These are phyloP conservation scores for Magallana gigas DNA, from an alignment of 1,140 invertebrate genomes.

Conservation along the genomic window DNA sequence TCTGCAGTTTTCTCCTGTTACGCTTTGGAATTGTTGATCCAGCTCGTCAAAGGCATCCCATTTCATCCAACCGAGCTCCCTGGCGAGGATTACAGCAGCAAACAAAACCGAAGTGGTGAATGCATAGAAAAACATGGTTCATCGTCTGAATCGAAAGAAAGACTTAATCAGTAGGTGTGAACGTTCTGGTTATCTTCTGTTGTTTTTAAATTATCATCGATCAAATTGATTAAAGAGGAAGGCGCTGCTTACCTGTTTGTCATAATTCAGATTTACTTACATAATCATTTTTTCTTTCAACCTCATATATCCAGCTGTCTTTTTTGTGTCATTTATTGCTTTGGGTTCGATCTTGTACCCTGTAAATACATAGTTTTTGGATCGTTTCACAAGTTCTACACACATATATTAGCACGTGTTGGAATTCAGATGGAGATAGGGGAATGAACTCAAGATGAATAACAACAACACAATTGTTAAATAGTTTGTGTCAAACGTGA, in stretches of 20 bases:
- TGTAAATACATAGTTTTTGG: too few species aligned
- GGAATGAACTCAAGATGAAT: too few species aligned
- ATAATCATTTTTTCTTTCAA: not conserved
- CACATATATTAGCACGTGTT: too few species aligned
- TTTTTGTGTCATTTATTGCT: not conserved
- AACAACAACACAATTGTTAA: too few species aligned
- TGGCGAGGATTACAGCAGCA: conserved; percentile 9
- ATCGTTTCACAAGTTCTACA: too few species aligned
- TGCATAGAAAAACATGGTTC: not conserved
- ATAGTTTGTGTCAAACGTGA: too few species aligned
- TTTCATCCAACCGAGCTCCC: conserved; percentile 21
- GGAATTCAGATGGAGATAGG: too few species aligned
- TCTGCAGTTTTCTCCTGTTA: conserved; percentile 4
- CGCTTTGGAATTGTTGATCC: not conserved
- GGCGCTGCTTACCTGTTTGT: not conserved
- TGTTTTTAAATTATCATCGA: not conserved
- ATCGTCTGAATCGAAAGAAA: not conserved
- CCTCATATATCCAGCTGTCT: not conserved
- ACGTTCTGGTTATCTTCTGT: not conserved
- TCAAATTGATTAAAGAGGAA: not conserved
- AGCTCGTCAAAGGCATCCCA: conserved; percentile 32
- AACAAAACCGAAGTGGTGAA: not conserved
- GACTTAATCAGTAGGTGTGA: not conserved
- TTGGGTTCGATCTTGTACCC: not conserved
- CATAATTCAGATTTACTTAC: not conserved